Evolutionary conservation across 2,113 vertebrate species (phyloP).

Genomic region (Macrotis lagotis): DNA sequence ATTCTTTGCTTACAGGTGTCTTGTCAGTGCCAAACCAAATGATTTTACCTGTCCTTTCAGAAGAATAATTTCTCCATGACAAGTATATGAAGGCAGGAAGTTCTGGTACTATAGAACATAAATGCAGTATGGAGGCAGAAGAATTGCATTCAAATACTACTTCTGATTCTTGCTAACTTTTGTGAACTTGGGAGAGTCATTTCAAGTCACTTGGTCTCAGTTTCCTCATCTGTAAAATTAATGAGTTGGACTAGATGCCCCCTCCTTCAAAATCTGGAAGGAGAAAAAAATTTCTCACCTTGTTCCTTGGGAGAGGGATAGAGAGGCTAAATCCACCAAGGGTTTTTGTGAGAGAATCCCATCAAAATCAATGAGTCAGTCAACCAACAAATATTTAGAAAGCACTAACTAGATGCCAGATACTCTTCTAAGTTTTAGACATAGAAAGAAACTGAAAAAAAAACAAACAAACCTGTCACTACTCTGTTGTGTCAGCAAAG

Average conservation of each 20-base stretch:
- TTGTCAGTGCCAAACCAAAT: too few relatives aligned
- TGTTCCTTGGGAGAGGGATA: not conserved
- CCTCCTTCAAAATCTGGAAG: not conserved
- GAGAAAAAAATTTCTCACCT: not conserved
- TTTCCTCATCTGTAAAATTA: not conserved
- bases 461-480: not conserved
- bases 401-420: not conserved
- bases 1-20: too few relatives aligned
- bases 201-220: not conserved
- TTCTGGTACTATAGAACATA: not conserved
- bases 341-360: not conserved
- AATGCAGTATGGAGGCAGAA: not conserved
- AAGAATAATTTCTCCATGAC: not conserved
- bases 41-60: too few relatives aligned
- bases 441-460: not conserved
- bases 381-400: not conserved
- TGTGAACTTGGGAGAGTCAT: not conserved
- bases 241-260: not conserved
- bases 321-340: not conserved
- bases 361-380: not conserved
- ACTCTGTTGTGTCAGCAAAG: not conserved
- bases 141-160: not conserved
- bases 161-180: not conserved
- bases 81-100: not conserved
- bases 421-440: not conserved